These are phyloP conservation scores for Congeria kusceri DNA, from an alignment of 2,888 invertebrate genomes.

Conservation along the genomic window DNA sequence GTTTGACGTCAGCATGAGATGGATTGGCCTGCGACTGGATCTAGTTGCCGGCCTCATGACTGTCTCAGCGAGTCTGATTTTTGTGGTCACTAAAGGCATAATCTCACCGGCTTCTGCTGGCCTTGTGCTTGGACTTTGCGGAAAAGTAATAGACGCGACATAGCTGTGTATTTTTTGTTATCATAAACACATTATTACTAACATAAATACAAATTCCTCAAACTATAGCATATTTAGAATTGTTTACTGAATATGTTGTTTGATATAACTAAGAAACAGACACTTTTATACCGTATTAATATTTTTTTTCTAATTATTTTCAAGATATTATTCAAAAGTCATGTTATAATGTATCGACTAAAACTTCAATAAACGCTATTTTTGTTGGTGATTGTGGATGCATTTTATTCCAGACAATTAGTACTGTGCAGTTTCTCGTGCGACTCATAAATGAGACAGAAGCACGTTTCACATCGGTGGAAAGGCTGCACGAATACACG, in stretches of 20 bases:
- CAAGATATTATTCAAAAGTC: too few relatives aligned
- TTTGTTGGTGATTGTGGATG: too few relatives aligned
- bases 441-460: conserved; percentile 75
- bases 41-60: conserved; percentile 85
- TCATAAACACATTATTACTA: too few relatives aligned
- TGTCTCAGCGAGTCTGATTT: conserved; percentile 86
- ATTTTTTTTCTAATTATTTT: too few relatives aligned
- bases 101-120: conserved; percentile 87
- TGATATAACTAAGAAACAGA: too few relatives aligned
- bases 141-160: conserved; percentile 43
- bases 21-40: conserved; percentile 85
- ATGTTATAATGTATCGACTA: too few relatives aligned
- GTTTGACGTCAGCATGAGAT: conserved; percentile 85
- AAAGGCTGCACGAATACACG: conserved; percentile 84
- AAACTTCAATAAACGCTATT: too few relatives aligned
- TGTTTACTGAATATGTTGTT: too few relatives aligned
- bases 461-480: conserved; percentile 85
- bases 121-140: conserved; percentile 86
- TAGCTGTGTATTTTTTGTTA: too few relatives aligned
- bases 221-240: too few relatives aligned
- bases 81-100: conserved; percentile 85
- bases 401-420: conserved; percentile 81
- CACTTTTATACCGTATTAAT: too few relatives aligned
- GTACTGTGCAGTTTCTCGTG: conserved; percentile 72
- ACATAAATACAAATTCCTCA: too few relatives aligned